Evolutionary conservation across 2,797 vertebrate genomes (phyloP).

Genomic region (Xerus rutilus): DNA sequence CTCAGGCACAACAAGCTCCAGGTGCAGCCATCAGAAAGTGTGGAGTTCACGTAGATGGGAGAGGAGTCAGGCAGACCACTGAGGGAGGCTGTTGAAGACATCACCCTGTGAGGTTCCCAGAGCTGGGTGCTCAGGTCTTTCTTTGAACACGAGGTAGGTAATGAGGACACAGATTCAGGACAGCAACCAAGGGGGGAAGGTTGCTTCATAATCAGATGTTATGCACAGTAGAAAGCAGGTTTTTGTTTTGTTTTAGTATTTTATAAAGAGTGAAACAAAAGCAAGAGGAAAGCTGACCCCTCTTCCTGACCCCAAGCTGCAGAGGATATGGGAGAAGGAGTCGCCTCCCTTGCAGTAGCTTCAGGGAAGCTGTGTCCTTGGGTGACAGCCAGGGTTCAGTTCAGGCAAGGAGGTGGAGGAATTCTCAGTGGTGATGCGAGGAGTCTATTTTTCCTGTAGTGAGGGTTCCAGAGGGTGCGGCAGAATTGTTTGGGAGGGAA

Average conservation of each 20-base stretch:
- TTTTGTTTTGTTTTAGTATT: background rate
- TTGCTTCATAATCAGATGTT: background rate
- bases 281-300: background rate
- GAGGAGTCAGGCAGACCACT: background rate
- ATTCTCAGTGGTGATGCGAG: background rate
- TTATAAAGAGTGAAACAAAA: background rate
- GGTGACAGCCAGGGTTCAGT: background rate
- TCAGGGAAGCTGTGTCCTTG: background rate
- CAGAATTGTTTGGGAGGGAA: background rate
- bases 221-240: rapidly evolving
- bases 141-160: too few relatives aligned
- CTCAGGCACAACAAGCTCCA: background rate
- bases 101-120: rapidly evolving
- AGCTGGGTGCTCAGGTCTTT: too few relatives aligned
- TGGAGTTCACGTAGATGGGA: background rate
- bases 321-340: background rate
- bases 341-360: background rate
- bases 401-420: background rate
- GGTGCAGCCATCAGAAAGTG: rapidly evolving
- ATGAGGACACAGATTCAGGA: background rate
- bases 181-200: background rate
- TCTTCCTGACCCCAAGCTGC: background rate
- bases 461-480: background rate
- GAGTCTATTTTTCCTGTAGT: background rate
- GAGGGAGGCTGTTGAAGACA: background rate